Evolutionary conservation across 2,113 vertebrate species (phyloP).

Genomic region (Donacobius atricapilla): DNA sequence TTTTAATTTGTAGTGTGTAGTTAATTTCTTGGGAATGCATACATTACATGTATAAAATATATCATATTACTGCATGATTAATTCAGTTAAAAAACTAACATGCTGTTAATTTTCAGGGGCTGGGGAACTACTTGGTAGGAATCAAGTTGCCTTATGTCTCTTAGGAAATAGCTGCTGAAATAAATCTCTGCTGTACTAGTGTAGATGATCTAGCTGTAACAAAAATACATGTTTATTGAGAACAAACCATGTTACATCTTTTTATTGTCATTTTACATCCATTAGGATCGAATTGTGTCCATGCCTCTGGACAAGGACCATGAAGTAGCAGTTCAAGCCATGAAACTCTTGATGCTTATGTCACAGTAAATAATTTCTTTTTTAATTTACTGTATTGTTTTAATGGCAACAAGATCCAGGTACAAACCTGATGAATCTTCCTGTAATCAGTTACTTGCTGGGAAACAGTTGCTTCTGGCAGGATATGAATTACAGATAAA

Average conservation of each 20-base stretch:
- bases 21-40: slow-evolving; percentile 46
- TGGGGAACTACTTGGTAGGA: slow-evolving; percentile 59
- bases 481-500: background rate
- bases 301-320: slow-evolving; percentile 91
- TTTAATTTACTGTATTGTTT: slow-evolving; percentile 62
- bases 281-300: slow-evolving; percentile 87
- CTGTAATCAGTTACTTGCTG: background rate
- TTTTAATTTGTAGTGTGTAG: slow-evolving; percentile 52
- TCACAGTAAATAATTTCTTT: slow-evolving; percentile 80
- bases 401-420: slow-evolving; percentile 26
- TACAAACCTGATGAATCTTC: slow-evolving; percentile 8
- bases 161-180: slow-evolving; percentile 54
- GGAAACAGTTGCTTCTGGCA: background rate
- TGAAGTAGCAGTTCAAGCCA: slow-evolving; percentile 87
- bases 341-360: slow-evolving; percentile 87
- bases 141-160: slow-evolving; percentile 59
- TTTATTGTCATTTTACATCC: slow-evolving; percentile 60
- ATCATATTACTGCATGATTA: slow-evolving; percentile 46
- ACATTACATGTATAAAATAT: slow-evolving; percentile 42
- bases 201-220: slow-evolving; percentile 37
- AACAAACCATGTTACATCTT: slow-evolving; percentile 61
- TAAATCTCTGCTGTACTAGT: slow-evolving; percentile 46
- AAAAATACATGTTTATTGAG: slow-evolving; percentile 36
- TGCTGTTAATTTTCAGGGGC: slow-evolving; percentile 51
- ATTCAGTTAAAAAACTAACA: slow-evolving; percentile 62